Conservation (phyloP, 2,888 invertebrate genomes). For the Dolomedes plantarius region DNA sequence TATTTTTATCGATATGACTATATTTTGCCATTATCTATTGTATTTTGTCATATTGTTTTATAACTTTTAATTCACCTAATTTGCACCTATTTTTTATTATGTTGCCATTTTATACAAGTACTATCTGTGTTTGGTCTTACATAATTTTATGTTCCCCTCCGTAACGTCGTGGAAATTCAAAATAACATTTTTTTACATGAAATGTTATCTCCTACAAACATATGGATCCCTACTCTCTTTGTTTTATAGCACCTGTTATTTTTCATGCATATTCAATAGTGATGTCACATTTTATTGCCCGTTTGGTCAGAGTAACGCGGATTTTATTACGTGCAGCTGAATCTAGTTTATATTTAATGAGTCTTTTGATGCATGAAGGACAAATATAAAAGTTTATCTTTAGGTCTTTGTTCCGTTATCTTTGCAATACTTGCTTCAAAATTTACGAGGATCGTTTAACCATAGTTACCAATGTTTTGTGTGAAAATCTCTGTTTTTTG, state of each 20-base stretch:
- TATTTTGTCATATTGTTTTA: no score
- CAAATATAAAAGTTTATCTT: not conserved
- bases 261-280: not conserved
- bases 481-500: not conserved
- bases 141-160: no score
- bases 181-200: no score
- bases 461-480: constrained; percentile 3
- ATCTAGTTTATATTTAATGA: not conserved
- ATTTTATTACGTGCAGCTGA: not conserved
- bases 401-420: not conserved
- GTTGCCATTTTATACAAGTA: no score
- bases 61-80: no score
- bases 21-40: no score
- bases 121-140: no score
- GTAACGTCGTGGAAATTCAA: no score
- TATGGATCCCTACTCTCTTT: not conserved
- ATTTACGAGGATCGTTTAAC: not conserved
- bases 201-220: no score
- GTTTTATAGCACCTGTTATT: not conserved
- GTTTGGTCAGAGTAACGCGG: not conserved
- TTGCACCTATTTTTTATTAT: no score
- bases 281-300: constrained; percentile 1
- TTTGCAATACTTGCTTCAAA: not conserved
- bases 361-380: not conserved
- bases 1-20: no score